phyloP scores from a whole-genome alignment of 2,888 invertebrate species.

The Heliconius ethilla region DNA sequence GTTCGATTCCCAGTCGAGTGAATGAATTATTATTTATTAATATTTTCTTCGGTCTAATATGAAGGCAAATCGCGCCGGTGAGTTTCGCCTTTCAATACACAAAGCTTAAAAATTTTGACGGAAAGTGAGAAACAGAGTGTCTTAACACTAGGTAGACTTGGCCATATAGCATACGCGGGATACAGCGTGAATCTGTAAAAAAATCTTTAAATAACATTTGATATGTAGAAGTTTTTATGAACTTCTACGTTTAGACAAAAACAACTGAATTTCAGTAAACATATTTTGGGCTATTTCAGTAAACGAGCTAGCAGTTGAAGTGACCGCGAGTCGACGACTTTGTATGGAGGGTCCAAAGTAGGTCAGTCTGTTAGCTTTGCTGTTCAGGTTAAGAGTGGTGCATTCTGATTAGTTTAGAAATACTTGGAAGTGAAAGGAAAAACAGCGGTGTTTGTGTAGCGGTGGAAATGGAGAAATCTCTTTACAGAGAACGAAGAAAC shows the following conservation, averaged over 20 bases:
- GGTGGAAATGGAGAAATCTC: background rate
- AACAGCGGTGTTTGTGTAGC: background rate
- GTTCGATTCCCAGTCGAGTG: too few species aligned
- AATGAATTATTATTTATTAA: too few species aligned
- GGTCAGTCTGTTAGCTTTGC: conserved; percentile 27
- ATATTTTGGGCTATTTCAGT: conserved; percentile 13
- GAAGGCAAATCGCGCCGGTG: too few species aligned
- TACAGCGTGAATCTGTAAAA: background rate
- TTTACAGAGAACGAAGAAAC: too few species aligned
- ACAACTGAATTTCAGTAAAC: background rate
- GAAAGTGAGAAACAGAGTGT: too few species aligned
- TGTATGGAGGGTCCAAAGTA: background rate
- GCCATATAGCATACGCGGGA: background rate
- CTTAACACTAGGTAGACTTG: too few species aligned
- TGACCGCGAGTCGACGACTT: conserved; percentile 9
- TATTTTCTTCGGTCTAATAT: too few species aligned
- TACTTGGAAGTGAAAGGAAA: conserved; percentile 1
- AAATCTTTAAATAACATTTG: background rate
- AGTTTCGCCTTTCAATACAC: too few species aligned
- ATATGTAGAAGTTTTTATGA: too few species aligned
- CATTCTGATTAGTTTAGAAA: conserved; percentile 11
- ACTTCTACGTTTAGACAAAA: background rate
- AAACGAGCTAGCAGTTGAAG: background rate
- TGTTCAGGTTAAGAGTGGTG: conserved; percentile 7
- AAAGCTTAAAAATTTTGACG: too few species aligned